These are phyloP conservation scores for Pristis pectinata DNA, from an alignment of 2,797 vertebrate genomes.

Conservation along the genomic window DNA sequence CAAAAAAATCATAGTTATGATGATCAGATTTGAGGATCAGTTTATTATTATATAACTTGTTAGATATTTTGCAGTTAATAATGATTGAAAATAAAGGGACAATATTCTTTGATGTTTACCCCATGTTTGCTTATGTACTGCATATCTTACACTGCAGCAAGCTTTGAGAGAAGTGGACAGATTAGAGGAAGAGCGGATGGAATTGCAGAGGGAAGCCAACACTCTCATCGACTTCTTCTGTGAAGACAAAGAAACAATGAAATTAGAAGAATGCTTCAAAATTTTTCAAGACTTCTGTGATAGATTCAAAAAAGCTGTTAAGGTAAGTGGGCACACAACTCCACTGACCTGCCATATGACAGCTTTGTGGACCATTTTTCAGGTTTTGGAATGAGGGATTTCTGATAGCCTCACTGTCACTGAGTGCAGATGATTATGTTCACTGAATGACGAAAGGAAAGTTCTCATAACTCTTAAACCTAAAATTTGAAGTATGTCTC, in stretches of 20 bases:
- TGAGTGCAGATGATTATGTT: neutral
- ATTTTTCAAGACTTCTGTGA: constrained; percentile 94
- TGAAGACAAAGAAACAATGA: constrained; percentile 95
- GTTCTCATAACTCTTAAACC: neutral
- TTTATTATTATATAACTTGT: neutral
- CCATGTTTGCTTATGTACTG: neutral
- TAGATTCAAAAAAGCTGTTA: constrained; percentile 89
- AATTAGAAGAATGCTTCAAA: constrained; percentile 90
- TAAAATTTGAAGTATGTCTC: neutral
- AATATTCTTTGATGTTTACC: neutral
- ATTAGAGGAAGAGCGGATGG: constrained; percentile 70
- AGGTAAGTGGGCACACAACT: constrained; percentile 58
- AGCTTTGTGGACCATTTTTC: neutral
- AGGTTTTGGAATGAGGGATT: neutral
- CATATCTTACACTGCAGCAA: constrained; percentile 57
- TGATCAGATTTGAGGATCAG: neutral
- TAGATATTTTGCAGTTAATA: neutral
- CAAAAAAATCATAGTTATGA: neutral
- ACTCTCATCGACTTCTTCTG: constrained; percentile 95
- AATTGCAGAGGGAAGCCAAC: constrained; percentile 77
- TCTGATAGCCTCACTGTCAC: neutral
- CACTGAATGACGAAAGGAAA: neutral
- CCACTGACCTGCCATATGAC: neutral
- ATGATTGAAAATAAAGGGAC: neutral
- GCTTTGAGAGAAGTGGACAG: constrained; percentile 72